Evolutionary conservation across 1,140 invertebrate genomes (phyloP).

Genomic region (Lucilia sericata): DNA sequence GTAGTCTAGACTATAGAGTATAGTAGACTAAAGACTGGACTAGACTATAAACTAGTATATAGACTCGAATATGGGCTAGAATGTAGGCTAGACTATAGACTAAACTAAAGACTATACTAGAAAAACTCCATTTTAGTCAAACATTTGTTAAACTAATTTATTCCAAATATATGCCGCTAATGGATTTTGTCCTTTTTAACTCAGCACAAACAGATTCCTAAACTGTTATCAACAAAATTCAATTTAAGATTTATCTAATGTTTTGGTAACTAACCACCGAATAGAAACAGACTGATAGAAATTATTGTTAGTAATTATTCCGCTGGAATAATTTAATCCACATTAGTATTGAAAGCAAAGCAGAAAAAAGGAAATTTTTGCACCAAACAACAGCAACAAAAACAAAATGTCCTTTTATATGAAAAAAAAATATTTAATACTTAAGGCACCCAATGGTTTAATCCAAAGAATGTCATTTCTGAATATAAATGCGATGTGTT

Average conservation of each 20-base stretch:
- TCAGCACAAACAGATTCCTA: neutral
- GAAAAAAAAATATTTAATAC: neutral
- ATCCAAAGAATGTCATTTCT: constrained; percentile 39
- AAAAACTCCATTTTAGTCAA: too few species aligned
- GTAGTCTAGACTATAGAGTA: too few species aligned
- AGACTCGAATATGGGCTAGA: too few species aligned
- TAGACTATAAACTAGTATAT: too few species aligned
- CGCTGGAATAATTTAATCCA: constrained; percentile 36
- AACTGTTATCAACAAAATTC: neutral
- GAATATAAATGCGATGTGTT: neutral
- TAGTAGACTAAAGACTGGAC: too few species aligned
- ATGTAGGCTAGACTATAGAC: too few species aligned
- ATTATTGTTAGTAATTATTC: neutral
- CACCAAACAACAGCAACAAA: neutral
- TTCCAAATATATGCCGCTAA: too few species aligned
- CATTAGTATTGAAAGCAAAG: constrained; percentile 15
- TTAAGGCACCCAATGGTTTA: constrained; percentile 31
- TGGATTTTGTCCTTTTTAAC: too few species aligned
- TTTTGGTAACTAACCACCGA: neutral
- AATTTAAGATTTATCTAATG: constrained; percentile 10
- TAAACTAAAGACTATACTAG: too few species aligned
- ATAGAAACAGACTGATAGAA: neutral
- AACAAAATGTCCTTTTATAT: neutral
- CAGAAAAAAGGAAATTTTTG: neutral
- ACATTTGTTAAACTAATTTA: too few species aligned